These are phyloP conservation scores for Cheumatopsyche charites DNA, from an alignment of 1,140 invertebrate species.

Conservation along the genomic window DNA sequence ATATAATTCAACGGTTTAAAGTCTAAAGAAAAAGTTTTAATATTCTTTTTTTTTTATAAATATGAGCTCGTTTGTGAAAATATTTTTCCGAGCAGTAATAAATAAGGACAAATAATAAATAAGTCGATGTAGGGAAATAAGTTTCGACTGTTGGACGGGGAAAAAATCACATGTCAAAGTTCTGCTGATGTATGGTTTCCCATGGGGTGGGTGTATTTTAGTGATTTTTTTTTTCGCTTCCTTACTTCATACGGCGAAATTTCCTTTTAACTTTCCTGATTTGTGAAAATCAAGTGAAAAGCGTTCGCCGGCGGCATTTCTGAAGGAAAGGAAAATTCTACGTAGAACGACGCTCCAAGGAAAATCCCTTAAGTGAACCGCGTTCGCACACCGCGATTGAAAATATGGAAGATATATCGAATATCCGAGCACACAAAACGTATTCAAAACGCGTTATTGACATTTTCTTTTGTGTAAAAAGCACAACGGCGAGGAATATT, in stretches of 20 bases:
- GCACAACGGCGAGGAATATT: too few relatives aligned
- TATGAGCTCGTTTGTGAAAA: too few relatives aligned
- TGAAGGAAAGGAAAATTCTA: constrained; percentile 19
- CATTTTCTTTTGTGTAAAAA: background rate
- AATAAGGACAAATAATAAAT: constrained; percentile 9
- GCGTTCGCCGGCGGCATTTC: constrained; percentile 22
- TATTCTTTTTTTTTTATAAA: too few relatives aligned
- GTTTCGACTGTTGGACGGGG: background rate
- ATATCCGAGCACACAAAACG: background rate
- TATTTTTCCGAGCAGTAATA: background rate
- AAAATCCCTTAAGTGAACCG: constrained; percentile 30
- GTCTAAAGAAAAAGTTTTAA: too few relatives aligned
- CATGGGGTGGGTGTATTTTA: constrained; percentile 15
- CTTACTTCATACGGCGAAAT: constrained; percentile 8
- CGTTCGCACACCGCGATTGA: background rate
- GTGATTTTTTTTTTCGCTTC: too few relatives aligned
- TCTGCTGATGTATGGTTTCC: constrained; percentile 16
- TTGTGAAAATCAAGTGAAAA: constrained; percentile 32
- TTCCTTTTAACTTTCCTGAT: constrained; percentile 30
- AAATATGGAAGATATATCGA: constrained; percentile 15
- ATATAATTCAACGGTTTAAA: too few relatives aligned
- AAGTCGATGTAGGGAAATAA: background rate
- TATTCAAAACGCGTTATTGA: constrained; percentile 1
- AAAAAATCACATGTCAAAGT: constrained; percentile 18
- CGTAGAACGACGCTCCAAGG: background rate